phyloP scores from a whole-genome alignment of 2,888 invertebrate genomes.

The Melangyna quadrimaculata region DNA sequence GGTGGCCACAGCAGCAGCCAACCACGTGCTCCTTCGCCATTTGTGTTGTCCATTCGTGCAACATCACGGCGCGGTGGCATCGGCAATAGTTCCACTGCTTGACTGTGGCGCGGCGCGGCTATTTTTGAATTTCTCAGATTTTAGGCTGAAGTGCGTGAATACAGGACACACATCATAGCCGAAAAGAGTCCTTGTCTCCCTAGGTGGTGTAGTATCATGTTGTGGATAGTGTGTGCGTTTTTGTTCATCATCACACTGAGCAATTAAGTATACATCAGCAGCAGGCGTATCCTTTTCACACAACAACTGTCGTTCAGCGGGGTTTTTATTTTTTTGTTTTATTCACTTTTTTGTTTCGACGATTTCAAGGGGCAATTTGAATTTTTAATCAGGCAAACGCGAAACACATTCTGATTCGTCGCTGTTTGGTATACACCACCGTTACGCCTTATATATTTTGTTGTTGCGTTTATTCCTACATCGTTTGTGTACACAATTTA shows the following conservation, averaged over 20 bases:
- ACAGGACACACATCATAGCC: constrained; percentile 27
- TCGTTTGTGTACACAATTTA: no score
- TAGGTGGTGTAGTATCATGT: constrained; percentile 21
- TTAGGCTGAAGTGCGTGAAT: constrained; percentile 31
- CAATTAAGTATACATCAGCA: constrained; percentile 27
- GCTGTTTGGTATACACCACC: constrained; percentile 20
- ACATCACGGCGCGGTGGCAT: constrained; percentile 70
- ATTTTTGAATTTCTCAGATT: constrained; percentile 15
- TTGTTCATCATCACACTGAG: constrained; percentile 55
- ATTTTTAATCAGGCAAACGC: constrained; percentile 66
- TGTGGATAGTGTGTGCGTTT: constrained; percentile 51
- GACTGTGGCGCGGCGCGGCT: constrained; percentile 70
- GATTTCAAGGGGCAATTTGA: constrained; percentile 61
- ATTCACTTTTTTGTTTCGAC: constrained; percentile 38
- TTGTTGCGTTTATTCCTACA: constrained; percentile 9
- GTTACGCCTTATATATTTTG: constrained; percentile 28
- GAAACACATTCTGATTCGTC: constrained; percentile 68
- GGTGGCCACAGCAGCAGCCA: constrained; percentile 53
- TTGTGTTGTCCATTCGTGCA: constrained; percentile 69
- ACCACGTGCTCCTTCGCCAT: constrained; percentile 68
- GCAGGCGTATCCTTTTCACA: constrained; percentile 72
- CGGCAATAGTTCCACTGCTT: constrained; percentile 9
- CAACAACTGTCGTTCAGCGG: constrained; percentile 44
- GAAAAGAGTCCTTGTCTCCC: constrained; percentile 12
- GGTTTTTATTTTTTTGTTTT: constrained; percentile 21